Percentiles rank a stretch among this genome's conserved stretches.
Conservation (phyloP, 1,140 invertebrate species). For the Thaumetopoea pityocampa region DNA sequence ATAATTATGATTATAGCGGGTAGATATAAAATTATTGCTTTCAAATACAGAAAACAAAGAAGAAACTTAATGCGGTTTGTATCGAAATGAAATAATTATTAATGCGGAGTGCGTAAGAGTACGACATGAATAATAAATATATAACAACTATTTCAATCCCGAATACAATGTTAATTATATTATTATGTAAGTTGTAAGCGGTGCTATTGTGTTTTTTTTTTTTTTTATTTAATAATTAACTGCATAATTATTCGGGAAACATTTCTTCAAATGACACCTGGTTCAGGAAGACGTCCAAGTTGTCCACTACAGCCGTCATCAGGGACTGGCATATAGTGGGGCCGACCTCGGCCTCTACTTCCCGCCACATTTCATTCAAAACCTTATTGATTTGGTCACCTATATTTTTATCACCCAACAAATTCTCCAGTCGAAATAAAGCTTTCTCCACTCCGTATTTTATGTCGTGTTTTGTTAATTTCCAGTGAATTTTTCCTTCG, state of each 20-base stretch:
- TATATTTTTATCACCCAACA: slow-evolving; percentile 40
- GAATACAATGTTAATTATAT: no score
- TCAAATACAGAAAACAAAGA: no score
- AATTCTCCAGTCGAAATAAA: slow-evolving; percentile 39
- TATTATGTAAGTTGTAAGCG: no score
- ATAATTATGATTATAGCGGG: no score
- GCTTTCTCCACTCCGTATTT: slow-evolving; percentile 44
- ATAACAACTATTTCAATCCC: no score
- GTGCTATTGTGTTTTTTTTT: no score
- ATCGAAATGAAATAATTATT: no score
- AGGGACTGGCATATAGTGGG: slow-evolving; percentile 38
- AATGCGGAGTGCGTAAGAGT: no score
- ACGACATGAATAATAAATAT: no score
- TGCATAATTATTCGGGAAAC: slow-evolving; percentile 37
- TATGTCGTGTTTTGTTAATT: slow-evolving; percentile 40
- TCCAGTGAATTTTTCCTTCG: slow-evolving; percentile 47
- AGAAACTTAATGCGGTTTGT: no score
- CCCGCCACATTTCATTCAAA: slow-evolving; percentile 39
- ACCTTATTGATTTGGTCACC: slow-evolving; percentile 43
- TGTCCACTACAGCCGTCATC: slow-evolving; percentile 29
- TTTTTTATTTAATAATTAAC: no score
- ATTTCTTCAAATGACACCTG: slow-evolving; percentile 46
- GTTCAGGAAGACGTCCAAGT: slow-evolving; percentile 26
- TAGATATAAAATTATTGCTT: no score
- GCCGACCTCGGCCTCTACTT: slow-evolving; percentile 41